These are phyloP conservation scores for Drosophila fulvimacula DNA, from an alignment of 2,888 invertebrate species.

Conservation along the genomic window DNA sequence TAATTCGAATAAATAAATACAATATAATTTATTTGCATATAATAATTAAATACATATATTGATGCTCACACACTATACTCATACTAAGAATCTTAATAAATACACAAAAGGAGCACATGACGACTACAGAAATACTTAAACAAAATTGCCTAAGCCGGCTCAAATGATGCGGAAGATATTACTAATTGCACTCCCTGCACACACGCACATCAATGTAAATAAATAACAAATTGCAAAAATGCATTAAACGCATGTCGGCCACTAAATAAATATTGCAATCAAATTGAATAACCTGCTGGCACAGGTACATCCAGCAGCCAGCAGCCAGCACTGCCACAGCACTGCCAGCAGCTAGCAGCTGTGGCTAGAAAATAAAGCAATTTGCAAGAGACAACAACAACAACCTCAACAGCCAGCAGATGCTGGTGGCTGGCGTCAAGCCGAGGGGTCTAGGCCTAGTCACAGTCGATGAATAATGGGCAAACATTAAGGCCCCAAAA, in stretches of 20 bases:
- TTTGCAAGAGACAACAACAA: slow-evolving; percentile 52
- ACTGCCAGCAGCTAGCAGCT: slow-evolving; percentile 27
- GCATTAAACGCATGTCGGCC: slow-evolving; percentile 62
- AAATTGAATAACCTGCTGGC: slow-evolving; percentile 75
- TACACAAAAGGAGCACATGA: not conserved
- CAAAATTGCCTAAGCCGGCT: slow-evolving; percentile 16
- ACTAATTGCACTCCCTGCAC: slow-evolving; percentile 55
- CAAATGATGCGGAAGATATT: slow-evolving; percentile 46
- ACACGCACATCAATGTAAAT: slow-evolving; percentile 23
- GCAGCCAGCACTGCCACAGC: slow-evolving; percentile 4
- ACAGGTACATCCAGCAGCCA: slow-evolving; percentile 4
- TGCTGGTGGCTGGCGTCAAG: not conserved
- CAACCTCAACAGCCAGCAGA: slow-evolving; percentile 5
- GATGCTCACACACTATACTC: too few relatives aligned
- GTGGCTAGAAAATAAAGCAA: slow-evolving; percentile 65
- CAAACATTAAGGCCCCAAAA: slow-evolving; percentile 71
- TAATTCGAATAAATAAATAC: too few relatives aligned
- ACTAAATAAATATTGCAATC: slow-evolving; percentile 71
- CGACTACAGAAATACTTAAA: not conserved
- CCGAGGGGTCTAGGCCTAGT: slow-evolving; percentile 60
- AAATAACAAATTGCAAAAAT: slow-evolving; percentile 65
- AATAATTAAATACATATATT: too few relatives aligned
- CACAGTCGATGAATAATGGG: slow-evolving; percentile 72
- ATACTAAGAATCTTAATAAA: too few relatives aligned
- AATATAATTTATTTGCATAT: too few relatives aligned